Base-by-base conservation (phyloP, 2,888 invertebrate genomes). In the Panzeria rudis region DNA sequence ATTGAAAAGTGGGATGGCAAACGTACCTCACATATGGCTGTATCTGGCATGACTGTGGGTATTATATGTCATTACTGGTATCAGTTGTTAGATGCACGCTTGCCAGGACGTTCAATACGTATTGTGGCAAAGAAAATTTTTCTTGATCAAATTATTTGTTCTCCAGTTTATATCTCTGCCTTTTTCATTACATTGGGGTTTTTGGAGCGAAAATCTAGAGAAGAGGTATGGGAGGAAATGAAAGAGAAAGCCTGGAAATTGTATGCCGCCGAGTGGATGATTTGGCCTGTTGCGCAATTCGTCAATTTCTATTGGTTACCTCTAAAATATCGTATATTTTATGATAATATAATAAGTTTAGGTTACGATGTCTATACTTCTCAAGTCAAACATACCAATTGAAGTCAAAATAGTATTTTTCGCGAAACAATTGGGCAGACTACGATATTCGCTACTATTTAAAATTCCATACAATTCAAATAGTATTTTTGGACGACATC, bases 241-340 rank as follows among this genome's bases (percentile, higher is more conserved):
- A 94, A 93, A 87, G 93, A 94, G 35, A 98, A 98, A 92, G 97
- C 96, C 23, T 94, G 94, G 93, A 94, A 93, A 87, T 93, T 98
- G 13, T 98, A 97, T 90, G 93, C 94, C 66, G 97, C 97, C 1
- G 98, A 98, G 91, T 98, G 97, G 97, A 90, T 97, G 7, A 95
- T 98, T 32, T 98, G 98, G 98, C 98, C 98, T 0, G 96, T 97
- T 7, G 98, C 97, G 0, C 98, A 98, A 92, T 93, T 97, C 54
- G 93, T 98, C n/a, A 98, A 98, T 92, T 98, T 98, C 93, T 97
- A 96, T 91, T 95, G 96, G 90, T 91, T 98, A 86, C 97, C 98
- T 11, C 95, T 96, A 9, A 95, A 94, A 88, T 98, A 95, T 91
- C 94, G 98, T 90, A 97, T 98, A 38, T 93, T 97, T 11, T 98